These are phyloP conservation scores for Limanda limanda DNA, from an alignment of 2,113 vertebrate species.

Conservation along the genomic window DNA sequence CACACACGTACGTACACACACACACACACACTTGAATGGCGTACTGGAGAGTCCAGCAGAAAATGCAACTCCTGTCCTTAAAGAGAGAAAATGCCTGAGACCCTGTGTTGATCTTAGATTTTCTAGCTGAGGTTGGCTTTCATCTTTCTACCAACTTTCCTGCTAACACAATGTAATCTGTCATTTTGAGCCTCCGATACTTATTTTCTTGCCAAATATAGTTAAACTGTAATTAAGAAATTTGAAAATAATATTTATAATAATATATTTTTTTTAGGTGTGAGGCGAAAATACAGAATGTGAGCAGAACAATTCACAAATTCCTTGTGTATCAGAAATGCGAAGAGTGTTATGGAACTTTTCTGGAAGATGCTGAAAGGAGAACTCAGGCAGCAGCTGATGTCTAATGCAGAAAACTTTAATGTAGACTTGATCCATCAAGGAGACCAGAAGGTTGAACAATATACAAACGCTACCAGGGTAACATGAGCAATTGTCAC, in stretches of 20 bases:
- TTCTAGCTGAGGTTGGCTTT: background rate
- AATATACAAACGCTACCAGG: too few relatives aligned
- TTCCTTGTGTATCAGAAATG: too few relatives aligned
- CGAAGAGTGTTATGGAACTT: too few relatives aligned
- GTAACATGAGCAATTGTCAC: too few relatives aligned
- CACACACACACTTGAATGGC: conserved; percentile 24
- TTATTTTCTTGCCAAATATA: background rate
- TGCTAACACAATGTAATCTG: background rate
- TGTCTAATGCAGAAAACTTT: too few relatives aligned
- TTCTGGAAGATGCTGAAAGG: too few relatives aligned
- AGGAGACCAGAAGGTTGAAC: too few relatives aligned
- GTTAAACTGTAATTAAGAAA: background rate
- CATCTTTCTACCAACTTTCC: background rate
- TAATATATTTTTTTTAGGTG: too few relatives aligned
- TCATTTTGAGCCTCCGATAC: background rate
- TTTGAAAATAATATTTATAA: too few relatives aligned
- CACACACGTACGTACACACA: conserved; percentile 18
- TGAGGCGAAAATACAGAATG: background rate
- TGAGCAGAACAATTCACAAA: too few relatives aligned
- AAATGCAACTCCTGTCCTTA: conserved; percentile 38
- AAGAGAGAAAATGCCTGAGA: conserved; percentile 17
- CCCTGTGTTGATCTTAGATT: conserved; percentile 24
- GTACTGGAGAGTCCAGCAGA: conserved; percentile 14
- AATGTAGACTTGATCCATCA: too few relatives aligned
- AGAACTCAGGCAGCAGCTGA: too few relatives aligned